Percentiles rank a stretch among this genome's conserved stretches.
These are phyloP conservation scores for Accipiter cooperii DNA, from an alignment of 2,113 vertebrate genomes.

Conservation along the genomic window DNA sequence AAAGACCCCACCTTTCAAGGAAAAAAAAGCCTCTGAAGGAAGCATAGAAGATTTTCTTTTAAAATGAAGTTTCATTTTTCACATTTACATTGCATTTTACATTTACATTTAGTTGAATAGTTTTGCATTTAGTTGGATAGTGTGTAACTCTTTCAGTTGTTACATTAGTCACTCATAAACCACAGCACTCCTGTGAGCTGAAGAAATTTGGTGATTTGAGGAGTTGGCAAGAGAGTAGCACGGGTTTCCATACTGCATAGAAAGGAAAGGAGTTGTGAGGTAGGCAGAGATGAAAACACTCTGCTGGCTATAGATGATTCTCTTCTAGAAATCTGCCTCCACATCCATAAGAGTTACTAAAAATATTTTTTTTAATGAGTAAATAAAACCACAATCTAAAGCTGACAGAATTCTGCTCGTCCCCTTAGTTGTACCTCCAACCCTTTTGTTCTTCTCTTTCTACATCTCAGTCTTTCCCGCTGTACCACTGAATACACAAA, in stretches of 20 bases:
- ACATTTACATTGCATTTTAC: not conserved
- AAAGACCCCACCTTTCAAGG: not conserved
- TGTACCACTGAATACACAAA: not conserved
- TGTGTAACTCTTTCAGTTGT: not conserved
- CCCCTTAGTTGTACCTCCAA: not conserved
- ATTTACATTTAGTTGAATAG: not conserved
- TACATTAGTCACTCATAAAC: not conserved
- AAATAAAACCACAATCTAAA: not conserved
- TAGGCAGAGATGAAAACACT: not conserved
- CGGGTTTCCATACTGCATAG: not conserved
- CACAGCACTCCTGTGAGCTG: not conserved
- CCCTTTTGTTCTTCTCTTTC: not conserved
- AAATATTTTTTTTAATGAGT: not conserved
- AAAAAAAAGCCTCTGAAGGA: not conserved
- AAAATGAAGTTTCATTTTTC: not conserved
- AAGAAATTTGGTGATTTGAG: not conserved
- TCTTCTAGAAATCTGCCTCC: not conserved
- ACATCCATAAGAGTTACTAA: not conserved
- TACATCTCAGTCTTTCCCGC: not conserved
- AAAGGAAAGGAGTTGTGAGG: not conserved
- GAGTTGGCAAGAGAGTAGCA: not conserved
- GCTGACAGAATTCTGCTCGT: not conserved
- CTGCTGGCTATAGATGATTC: not conserved
- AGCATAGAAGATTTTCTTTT: not conserved
- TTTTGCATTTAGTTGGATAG: not conserved